Evolutionary conservation across 1,140 invertebrate species (phyloP), one percentile per base, ranked within the genome.

Genomic region (Cotesia typhae): DNA sequence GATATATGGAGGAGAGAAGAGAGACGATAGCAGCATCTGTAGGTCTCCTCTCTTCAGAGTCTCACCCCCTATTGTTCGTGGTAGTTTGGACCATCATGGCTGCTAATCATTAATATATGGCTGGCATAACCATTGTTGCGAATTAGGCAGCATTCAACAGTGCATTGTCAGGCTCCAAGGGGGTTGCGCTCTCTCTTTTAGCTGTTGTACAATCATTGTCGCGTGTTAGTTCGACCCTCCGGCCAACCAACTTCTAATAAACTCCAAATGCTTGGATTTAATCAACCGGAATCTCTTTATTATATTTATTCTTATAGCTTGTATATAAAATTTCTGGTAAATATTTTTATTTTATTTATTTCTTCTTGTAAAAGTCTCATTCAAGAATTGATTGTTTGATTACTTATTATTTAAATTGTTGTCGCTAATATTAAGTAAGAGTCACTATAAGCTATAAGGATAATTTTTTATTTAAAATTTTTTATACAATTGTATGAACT

Each of bases 71-170:
- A 67, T 67, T 67, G 66, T 67, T 67, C 51, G 9, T 35, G 41
- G 12, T 7, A 38, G 51, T 35, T 63, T 66, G 64, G 67, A 59
- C 70, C 68, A 68, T 73, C 75, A 77, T 75, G 78, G 72, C 70
- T 75, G 74, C 71, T 78, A 77, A 82, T 80, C 82, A 83, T 84
- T 84, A 84, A 84, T 84, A 84, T 83, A 84, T 83, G 81, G 79
- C 79, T 76, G 76, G 76, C 78, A 75, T 76, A 80, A 76, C 82
- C 79, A 84, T 84, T 84, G 83, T 84, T 84, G 80, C 83, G 82
- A 84, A 84, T 84, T 84, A 84, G 83, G 81, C 83, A 79, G 78
- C 78, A 83, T 82, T 82, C 80, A 82, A 76, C 74, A 28, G 65
- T 66, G 76, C 74, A 82, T 84, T 84, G 83, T 84, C 74, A 76